phyloP scores from a whole-genome alignment of 2,113 vertebrate genomes.

The Chamaea fasciata region DNA sequence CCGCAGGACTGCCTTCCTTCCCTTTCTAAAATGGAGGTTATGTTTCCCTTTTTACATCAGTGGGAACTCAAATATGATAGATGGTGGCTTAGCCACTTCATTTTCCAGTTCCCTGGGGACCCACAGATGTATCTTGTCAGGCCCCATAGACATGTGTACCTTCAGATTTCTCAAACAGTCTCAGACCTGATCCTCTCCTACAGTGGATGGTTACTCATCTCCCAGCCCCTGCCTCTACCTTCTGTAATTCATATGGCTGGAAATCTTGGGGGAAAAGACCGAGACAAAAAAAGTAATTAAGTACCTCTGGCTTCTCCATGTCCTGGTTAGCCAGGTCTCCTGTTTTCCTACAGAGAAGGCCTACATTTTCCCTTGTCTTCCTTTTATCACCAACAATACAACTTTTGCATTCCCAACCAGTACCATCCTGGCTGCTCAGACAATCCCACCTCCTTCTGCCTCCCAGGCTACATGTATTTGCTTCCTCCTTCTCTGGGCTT shows the following conservation, averaged over 20 bases:
- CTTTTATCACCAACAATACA: not conserved
- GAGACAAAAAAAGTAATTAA: not conserved
- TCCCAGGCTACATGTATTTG: not conserved
- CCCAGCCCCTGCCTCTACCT: not conserved
- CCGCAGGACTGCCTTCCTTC: not conserved
- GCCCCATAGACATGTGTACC: rapidly evolving
- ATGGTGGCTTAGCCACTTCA: not conserved
- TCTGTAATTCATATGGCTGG: not conserved
- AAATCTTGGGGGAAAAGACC: not conserved
- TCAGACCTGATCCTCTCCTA: not conserved
- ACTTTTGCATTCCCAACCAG: not conserved
- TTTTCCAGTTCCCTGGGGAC: not conserved
- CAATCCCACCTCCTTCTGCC: not conserved
- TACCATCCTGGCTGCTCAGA: not conserved
- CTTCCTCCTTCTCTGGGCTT: not conserved
- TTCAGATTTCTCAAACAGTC: not conserved
- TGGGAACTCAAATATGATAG: not conserved
- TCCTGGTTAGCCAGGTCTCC: no score
- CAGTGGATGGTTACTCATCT: not conserved
- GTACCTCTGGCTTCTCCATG: not conserved
- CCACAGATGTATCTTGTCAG: not conserved
- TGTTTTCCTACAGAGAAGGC: not conserved
- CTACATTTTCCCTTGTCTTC: not conserved
- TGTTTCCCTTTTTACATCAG: not conserved
- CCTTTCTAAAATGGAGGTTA: not conserved